A percentile compares a stretch with the other conserved stretches of the same genome.
Conservation (phyloP, 2,113 vertebrate genomes). For the Papio anubis region DNA sequence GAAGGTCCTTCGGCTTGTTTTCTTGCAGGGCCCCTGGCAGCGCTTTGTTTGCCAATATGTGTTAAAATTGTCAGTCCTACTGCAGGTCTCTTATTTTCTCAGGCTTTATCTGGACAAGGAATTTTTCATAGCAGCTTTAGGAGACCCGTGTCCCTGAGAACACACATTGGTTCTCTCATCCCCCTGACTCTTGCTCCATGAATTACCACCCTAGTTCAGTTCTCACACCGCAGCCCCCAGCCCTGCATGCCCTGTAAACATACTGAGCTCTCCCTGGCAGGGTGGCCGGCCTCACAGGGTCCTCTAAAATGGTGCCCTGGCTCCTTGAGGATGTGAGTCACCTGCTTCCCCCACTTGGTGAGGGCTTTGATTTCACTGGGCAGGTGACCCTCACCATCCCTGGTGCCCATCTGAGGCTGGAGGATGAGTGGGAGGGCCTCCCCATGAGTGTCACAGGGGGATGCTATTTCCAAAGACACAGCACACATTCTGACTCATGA, state of each 20-base stretch:
- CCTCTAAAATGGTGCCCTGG: too few species aligned
- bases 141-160: neutral
- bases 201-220: neutral
- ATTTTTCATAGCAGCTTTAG: neutral
- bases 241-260: neutral
- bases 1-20: neutral
- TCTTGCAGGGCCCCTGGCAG: neutral
- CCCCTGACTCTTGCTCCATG: neutral
- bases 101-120: neutral
- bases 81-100: neutral
- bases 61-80: neutral
- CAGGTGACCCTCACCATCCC: neutral
- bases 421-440: neutral
- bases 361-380: too few species aligned
- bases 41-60: neutral
- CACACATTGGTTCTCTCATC: neutral
- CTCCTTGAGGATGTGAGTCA: too few species aligned
- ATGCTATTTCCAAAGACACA: too few species aligned
- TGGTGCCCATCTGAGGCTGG: neutral
- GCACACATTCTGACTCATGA: rapidly evolving
- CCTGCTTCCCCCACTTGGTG: neutral
- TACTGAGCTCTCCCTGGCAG: neutral
- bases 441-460: rapidly evolving
- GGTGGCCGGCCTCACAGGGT: too few species aligned
- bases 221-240: too few species aligned